phyloP scores from a whole-genome alignment of 2,113 vertebrate species.

The Jacana jacana region DNA sequence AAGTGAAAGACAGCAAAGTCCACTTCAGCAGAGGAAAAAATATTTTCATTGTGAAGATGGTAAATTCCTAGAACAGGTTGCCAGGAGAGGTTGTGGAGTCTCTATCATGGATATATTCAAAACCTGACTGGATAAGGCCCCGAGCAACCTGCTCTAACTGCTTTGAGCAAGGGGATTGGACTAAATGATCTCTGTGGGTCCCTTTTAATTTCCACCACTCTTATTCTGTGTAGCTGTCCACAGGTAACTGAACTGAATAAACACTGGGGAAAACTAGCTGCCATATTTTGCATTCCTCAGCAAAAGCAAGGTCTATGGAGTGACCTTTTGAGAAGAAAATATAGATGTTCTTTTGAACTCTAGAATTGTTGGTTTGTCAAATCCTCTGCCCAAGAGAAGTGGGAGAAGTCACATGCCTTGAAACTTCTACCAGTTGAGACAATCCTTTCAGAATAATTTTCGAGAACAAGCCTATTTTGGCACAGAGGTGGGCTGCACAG shows the following conservation, averaged over 20 bases:
- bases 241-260: not conserved
- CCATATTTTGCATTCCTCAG: not conserved
- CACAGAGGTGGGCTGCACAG: not conserved
- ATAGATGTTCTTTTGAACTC: not conserved
- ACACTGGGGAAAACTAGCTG: not conserved
- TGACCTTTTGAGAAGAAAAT: not conserved
- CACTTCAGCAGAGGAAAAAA: not conserved
- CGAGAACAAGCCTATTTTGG: conserved; percentile 8
- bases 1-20: not conserved
- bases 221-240: not conserved
- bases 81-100: not conserved
- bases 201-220: not conserved
- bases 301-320: not conserved
- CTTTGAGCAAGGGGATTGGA: not conserved
- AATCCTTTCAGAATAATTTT: not conserved
- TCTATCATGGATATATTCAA: not conserved
- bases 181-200: not conserved
- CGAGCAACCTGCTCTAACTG: not conserved
- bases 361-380: not conserved
- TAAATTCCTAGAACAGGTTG: not conserved
- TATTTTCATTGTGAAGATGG: not conserved
- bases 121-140: not conserved
- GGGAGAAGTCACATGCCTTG: not conserved
- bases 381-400: not conserved
- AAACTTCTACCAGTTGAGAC: not conserved